Evolutionary conservation across 2,888 invertebrate genomes (phyloP), one percentile per base, ranked within the genome.

Genomic region (Himalopsyche anomala): DNA sequence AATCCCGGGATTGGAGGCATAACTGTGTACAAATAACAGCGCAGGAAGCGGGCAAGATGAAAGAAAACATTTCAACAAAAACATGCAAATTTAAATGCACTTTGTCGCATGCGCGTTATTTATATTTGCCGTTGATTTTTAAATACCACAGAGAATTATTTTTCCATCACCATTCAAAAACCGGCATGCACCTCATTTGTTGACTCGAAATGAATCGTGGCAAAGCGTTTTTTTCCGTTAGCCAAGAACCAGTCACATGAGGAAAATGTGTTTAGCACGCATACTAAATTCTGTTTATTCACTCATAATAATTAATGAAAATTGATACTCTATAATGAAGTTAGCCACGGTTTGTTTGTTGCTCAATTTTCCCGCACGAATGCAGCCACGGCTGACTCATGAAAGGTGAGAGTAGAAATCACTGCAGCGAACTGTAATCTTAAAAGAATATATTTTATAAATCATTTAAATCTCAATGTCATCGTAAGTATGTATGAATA

Each of bases 291-390:
- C 40, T 82, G 86, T 82, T 85, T 86, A 81, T 82, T 79, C 87
- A 36, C 80, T 84, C 82, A 84, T 87, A 86, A 87, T 88, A 88
- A 87, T 88, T 86, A 86, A 85, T 85, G 87, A 86, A 86, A 88
- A 88, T 88, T 88, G 88, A 86, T 87, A 87, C 87, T 87, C 81
- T 87, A 87, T 87, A 85, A 87, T 88, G 86, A 82, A 86, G 86
- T 88, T 88, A 88, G 88, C 69, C 55, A 82, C 83, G 42, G 85
- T 38, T 74, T 74, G 74, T 38, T 54, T 79, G 81, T 74, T 74
- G 74, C 74, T 74, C 74, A 74, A 74, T 74, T 74, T 74, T 38
- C 74, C 19, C 83, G 74, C 74, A 74, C 74, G 74, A 74, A 74
- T 74, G 74, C 74, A 74, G 38, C 74, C 36, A 15, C 8, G 36